Conservation (phyloP, 2,113 vertebrate species). For the Elanoides forficatus region DNA sequence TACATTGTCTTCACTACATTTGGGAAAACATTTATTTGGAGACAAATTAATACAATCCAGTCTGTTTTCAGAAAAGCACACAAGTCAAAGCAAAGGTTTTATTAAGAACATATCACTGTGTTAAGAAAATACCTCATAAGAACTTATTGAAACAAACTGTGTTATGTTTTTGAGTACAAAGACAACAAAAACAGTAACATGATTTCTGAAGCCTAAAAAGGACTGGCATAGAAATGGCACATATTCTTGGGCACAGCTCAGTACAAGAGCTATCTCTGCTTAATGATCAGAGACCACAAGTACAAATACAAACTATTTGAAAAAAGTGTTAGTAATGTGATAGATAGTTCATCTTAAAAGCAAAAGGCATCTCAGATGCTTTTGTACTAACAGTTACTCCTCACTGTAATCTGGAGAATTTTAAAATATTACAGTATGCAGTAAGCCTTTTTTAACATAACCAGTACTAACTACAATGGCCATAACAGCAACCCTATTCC, state of each 20-base stretch:
- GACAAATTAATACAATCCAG: background rate
- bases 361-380: background rate
- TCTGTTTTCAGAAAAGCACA: background rate
- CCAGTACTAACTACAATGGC: background rate
- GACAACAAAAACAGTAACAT: background rate
- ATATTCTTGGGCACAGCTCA: background rate
- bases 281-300: background rate
- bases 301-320: background rate
- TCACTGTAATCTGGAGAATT: background rate
- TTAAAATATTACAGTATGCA: background rate
- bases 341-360: background rate
- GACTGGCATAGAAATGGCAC: background rate
- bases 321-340: background rate
- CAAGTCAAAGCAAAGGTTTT: background rate
- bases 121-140: background rate
- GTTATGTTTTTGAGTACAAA: background rate
- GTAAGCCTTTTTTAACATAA: background rate
- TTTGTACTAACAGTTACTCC: background rate
- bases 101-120: background rate
- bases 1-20: background rate
- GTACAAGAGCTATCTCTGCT: background rate
- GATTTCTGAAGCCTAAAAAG: background rate
- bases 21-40: constrained; percentile 63
- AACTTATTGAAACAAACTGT: background rate
- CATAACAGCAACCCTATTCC: background rate